Base-by-base conservation (phyloP, 2,888 invertebrate species). In the Drosophila neotestacea region DNA sequence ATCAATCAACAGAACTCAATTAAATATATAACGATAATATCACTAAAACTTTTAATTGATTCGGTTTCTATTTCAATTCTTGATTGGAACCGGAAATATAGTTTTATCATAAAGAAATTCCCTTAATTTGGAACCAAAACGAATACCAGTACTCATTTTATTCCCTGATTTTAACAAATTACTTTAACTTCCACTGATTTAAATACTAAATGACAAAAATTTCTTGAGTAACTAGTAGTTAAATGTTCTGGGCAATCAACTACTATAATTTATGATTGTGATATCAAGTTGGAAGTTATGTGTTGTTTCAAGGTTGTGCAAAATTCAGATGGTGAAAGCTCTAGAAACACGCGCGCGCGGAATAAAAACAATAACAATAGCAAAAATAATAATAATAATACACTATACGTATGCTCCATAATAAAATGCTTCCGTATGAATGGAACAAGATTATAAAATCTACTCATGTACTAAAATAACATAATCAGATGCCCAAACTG, bases 361-460 rank as follows among this genome's bases (percentile, higher is more conserved):
- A 27, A 13, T 41, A 13, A 56, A 44, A 61, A 50, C 54, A 58
- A 73, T 16, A 68, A 36, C 50, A 62, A 59, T 22, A 16, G 52
- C 28, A 60, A 42, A 36, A 36, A 27, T 16, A 22, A 10, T 28
- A 28, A 38, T 30, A 44, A 44, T 10, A 30, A 38, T 46, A 30
- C 38, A 38, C 27, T 39, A 10, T 28, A 22, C 13, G 27, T 28
- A 58, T 39, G 58, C n/a, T 41, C 41, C 59, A 50, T 60, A 34
- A 66, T 60, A 59, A 59, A 66, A 48, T 47, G 58, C 58, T 73
- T 76, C 75, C 73, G 13, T 51, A 27, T 72, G 28, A 46, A 34
- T 56, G 41, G 36, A 71, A 63, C 28, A 46, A n/a, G 47, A 64
- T 54, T 74, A 65, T 62, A 34, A 61, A 58, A 46, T 59, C 44